These are phyloP conservation scores for Synanceia verrucosa DNA, from an alignment of 2,797 vertebrate species.

Conservation along the genomic window DNA sequence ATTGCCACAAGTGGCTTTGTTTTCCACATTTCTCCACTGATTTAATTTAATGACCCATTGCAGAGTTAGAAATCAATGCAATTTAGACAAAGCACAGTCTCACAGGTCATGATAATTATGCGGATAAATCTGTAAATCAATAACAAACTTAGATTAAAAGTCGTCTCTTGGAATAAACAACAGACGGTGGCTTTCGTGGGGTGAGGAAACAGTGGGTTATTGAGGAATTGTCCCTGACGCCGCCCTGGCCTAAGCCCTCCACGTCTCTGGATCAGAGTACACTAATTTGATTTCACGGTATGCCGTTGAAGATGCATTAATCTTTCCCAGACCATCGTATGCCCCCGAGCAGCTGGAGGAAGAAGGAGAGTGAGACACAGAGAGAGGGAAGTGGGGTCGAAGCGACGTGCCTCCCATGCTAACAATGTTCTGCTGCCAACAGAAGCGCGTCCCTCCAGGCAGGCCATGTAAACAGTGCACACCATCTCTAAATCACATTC, in stretches of 20 bases:
- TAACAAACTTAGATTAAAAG: slow-evolving; percentile 30
- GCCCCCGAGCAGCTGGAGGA: slow-evolving; percentile 78
- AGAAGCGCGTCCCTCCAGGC: slow-evolving; percentile 76
- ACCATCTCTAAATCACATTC: slow-evolving; percentile 76
- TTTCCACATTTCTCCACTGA: slow-evolving; percentile 48
- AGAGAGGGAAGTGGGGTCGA: slow-evolving; percentile 60
- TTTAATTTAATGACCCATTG: slow-evolving; percentile 56
- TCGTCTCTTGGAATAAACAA: slow-evolving; percentile 48
- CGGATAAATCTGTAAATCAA: slow-evolving; percentile 29
- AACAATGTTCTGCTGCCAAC: slow-evolving; percentile 70
- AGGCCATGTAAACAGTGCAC: slow-evolving; percentile 73
- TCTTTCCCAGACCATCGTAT: slow-evolving; percentile 82
- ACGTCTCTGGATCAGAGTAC: slow-evolving; percentile 78
- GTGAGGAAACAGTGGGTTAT: slow-evolving; percentile 48
- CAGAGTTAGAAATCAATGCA: slow-evolving; percentile 31
- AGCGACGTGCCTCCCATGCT: slow-evolving; percentile 78
- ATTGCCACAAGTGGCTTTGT: slow-evolving; percentile 60
- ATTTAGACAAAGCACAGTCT: slow-evolving; percentile 16
- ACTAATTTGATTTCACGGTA: slow-evolving; percentile 87
- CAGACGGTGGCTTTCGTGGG: slow-evolving; percentile 49
- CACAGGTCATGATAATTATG: slow-evolving; percentile 38
- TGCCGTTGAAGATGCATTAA: slow-evolving; percentile 83
- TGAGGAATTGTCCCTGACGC: slow-evolving; percentile 63
- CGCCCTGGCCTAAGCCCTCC: slow-evolving; percentile 68
- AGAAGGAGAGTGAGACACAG: slow-evolving; percentile 67